Conservation (phyloP, 2,888 invertebrate genomes). For the Clanis bilineata region DNA sequence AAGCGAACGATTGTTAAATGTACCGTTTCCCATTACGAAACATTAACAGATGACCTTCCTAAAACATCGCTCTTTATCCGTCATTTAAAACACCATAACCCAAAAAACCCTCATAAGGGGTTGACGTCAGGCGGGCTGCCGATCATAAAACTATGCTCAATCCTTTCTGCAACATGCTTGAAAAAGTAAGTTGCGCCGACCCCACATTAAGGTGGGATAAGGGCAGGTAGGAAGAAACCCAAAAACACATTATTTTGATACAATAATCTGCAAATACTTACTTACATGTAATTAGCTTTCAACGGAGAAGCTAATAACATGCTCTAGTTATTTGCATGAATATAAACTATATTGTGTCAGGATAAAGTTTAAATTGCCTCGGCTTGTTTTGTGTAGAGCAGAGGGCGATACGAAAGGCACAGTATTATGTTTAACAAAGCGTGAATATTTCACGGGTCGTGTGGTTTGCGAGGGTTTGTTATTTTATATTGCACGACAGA, state of each 20-base stretch:
- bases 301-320: neutral
- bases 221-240: too few species aligned
- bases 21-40: neutral
- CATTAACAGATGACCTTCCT: neutral
- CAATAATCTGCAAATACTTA: neutral
- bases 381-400: constrained; percentile 29
- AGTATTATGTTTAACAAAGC: constrained; percentile 41
- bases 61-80: neutral
- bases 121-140: too few species aligned
- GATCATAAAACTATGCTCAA: too few species aligned
- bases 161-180: too few species aligned
- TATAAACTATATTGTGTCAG: neutral
- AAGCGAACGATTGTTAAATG: neutral
- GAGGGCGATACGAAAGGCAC: constrained; percentile 31
- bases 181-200: too few species aligned
- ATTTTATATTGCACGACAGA: neutral
- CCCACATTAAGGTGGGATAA: too few species aligned
- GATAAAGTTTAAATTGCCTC: constrained; percentile 6
- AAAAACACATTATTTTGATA: neutral
- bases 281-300: neutral
- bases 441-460: constrained; percentile 45
- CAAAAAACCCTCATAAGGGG: too few species aligned
- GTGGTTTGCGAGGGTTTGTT: constrained; percentile 25
- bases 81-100: neutral
- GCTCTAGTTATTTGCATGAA: neutral